These are phyloP conservation scores for Lacerta viridis DNA, from an alignment of 2,797 vertebrate species.

Conservation along the genomic window DNA sequence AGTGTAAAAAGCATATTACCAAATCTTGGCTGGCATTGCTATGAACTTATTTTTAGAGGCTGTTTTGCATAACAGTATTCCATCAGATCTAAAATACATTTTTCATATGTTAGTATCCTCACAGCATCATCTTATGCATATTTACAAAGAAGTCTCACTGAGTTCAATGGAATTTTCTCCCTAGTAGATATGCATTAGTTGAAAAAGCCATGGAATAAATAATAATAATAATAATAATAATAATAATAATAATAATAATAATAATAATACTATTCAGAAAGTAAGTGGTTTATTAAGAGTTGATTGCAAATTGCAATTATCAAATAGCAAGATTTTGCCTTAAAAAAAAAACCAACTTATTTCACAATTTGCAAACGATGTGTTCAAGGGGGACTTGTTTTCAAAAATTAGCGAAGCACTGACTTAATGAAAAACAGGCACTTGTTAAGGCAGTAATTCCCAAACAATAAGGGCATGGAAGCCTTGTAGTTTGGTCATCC, in stretches of 20 bases:
- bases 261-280: no score
- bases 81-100: slow-evolving; percentile 6
- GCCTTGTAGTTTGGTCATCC: slow-evolving; percentile 5
- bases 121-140: neutral
- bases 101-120: neutral
- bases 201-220: neutral
- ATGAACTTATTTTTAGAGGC: slow-evolving; percentile 63
- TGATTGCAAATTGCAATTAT: neutral
- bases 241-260: no score
- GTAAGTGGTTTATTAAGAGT: neutral
- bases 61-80: slow-evolving; percentile 60
- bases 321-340: neutral
- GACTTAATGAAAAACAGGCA: slow-evolving; percentile 38
- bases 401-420: slow-evolving; percentile 26
- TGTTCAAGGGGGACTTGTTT: slow-evolving; percentile 12
- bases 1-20: slow-evolving; percentile 4
- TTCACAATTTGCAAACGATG: neutral
- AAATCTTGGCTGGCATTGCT: slow-evolving; percentile 55
- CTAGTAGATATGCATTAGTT: neutral
- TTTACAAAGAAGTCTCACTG: no score
- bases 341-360: neutral
- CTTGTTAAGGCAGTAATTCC: slow-evolving; percentile 6
- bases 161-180: slow-evolving; percentile 1
- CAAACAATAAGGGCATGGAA: slow-evolving; percentile 25
- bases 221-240: no score